Evolutionary conservation across 2,888 invertebrate genomes (phyloP).

Genomic region (Ochropleura leucogaster): DNA sequence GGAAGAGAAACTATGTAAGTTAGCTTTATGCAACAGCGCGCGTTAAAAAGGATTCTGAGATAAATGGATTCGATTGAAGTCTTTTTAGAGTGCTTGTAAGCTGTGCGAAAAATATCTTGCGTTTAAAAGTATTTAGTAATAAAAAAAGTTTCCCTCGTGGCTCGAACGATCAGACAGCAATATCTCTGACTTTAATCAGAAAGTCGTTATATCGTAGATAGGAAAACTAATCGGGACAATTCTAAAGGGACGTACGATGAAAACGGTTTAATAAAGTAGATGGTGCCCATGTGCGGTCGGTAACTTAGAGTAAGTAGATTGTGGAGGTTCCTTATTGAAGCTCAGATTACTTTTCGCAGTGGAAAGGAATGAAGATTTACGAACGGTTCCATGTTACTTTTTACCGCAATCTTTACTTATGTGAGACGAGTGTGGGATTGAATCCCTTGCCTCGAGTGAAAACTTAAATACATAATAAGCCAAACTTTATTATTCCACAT

Average conservation of each 20-base stretch:
- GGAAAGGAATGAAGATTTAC: not conserved
- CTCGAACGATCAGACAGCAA: not conserved
- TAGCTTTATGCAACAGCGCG: not conserved
- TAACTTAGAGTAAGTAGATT: conserved; percentile 16
- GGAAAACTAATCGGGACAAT: conserved; percentile 43
- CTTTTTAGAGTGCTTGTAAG: not conserved
- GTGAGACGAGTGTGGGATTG: not conserved
- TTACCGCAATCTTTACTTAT: not conserved
- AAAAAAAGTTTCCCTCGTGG: not conserved
- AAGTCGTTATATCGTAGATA: conserved; percentile 31
- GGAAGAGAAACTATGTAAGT: conserved; percentile 23
- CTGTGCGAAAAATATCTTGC: not conserved
- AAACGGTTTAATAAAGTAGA: conserved; percentile 39
- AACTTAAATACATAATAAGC: not conserved
- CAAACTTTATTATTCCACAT: conserved; percentile 8
- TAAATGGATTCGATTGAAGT: not conserved
- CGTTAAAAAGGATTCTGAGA: conserved; percentile 1
- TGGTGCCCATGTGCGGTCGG: conserved; percentile 6
- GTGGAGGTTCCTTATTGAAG: not conserved
- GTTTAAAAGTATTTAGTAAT: not conserved
- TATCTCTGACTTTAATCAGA: conserved; percentile 11
- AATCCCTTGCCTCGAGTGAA: not conserved
- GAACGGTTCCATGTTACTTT: not conserved
- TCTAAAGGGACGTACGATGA: conserved; percentile 26
- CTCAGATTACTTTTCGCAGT: conserved; percentile 2